Evolutionary conservation across 2,113 vertebrate species (phyloP).

Genomic region (Lamprologus callipterus): DNA sequence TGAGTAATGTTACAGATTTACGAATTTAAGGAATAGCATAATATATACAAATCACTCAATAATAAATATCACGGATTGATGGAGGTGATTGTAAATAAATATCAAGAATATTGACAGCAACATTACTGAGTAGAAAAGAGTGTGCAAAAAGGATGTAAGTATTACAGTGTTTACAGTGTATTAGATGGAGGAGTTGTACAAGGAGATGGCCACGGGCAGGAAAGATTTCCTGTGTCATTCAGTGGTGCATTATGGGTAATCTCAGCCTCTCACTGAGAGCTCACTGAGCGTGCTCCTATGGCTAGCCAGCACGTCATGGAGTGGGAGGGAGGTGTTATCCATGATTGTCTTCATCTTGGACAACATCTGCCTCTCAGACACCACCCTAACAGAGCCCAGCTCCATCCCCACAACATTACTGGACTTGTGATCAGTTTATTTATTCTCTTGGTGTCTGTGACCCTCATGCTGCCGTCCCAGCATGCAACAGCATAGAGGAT

Average conservation of each 20-base stretch:
- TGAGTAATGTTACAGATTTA: neutral
- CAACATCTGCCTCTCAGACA: neutral
- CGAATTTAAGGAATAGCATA: neutral
- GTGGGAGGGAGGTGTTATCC: neutral
- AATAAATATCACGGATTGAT: neutral
- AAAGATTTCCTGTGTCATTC: neutral
- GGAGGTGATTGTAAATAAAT: neutral
- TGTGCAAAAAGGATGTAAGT: neutral
- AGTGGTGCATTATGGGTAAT: neutral
- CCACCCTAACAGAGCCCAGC: neutral
- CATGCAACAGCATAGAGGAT: no score
- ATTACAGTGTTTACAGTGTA: neutral
- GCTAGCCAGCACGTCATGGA: neutral
- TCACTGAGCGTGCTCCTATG: neutral
- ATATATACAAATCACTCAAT: neutral
- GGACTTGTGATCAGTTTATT: neutral
- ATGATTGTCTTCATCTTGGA: neutral
- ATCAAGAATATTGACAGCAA: neutral
- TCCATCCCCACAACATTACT: neutral
- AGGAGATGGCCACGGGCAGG: neutral
- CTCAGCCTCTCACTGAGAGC: neutral
- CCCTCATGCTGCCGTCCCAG: accelerated
- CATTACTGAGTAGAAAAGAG: neutral
- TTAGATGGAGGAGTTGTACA: neutral
- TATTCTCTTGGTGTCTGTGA: no score